phyloP scores from a whole-genome alignment of 1,140 invertebrate species.

The Sitobion miscanthi region DNA sequence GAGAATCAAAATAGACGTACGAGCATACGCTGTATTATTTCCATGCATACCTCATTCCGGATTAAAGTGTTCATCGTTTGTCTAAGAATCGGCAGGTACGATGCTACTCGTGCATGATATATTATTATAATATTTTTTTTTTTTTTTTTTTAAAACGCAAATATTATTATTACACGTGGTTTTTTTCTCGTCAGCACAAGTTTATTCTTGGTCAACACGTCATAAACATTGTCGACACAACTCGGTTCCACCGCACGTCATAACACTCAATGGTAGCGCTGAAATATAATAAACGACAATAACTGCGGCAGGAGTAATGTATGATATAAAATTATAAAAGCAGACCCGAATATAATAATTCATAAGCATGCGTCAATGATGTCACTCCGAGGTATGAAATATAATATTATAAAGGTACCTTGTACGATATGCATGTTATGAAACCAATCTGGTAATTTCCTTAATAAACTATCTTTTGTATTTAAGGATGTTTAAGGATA shows the following conservation, averaged over 20 bases:
- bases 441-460: neutral
- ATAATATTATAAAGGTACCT: no score
- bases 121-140: neutral
- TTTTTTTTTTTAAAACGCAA: neutral
- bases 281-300: neutral
- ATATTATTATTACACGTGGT: neutral
- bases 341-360: neutral
- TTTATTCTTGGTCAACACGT: neutral
- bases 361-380: neutral
- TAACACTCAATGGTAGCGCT: neutral
- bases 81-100: neutral
- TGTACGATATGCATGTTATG: no score
- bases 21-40: neutral
- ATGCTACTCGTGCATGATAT: neutral
- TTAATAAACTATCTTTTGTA: neutral
- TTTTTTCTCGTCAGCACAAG: neutral
- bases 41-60: neutral
- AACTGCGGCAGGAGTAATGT: no score
- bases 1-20: neutral
- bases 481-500: neutral
- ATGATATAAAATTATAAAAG: neutral
- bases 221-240: neutral
- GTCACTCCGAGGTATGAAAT: neutral
- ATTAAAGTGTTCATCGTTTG: neutral
- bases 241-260: neutral